Evolutionary conservation across 2,797 vertebrate genomes (phyloP).

Genomic region (Knipowitschia caucasica): DNA sequence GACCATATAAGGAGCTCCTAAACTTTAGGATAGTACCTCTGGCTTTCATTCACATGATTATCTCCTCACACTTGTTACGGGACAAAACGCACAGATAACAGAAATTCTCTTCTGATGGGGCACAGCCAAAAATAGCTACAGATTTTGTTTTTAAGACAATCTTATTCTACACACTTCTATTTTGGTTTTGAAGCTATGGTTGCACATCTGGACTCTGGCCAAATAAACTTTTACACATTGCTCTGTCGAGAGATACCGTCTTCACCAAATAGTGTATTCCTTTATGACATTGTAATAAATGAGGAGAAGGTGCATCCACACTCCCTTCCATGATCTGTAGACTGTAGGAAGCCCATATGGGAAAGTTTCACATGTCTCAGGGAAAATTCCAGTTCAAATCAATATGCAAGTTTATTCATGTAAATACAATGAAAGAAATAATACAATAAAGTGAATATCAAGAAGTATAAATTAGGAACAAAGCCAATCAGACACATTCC

Average conservation of each 20-base stretch:
- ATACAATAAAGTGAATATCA: neutral
- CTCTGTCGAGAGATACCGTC: slow-evolving; percentile 21
- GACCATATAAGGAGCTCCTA: slow-evolving; percentile 73
- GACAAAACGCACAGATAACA: slow-evolving; percentile 40
- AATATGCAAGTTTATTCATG: slow-evolving; percentile 26
- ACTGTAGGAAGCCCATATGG: slow-evolving; percentile 25
- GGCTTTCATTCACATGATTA: slow-evolving; percentile 27
- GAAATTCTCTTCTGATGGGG: slow-evolving; percentile 27
- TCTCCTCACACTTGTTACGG: slow-evolving; percentile 13
- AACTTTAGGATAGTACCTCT: slow-evolving; percentile 49
- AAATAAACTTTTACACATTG: slow-evolving; percentile 35
- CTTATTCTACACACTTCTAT: slow-evolving; percentile 17
- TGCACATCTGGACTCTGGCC: slow-evolving; percentile 27
- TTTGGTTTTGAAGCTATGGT: slow-evolving; percentile 18
- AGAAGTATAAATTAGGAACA: neutral
- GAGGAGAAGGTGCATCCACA: slow-evolving; percentile 33
- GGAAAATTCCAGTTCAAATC: slow-evolving; percentile 15
- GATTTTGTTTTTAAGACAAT: neutral
- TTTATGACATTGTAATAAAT: slow-evolving; percentile 31
- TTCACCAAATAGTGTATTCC: slow-evolving; percentile 40
- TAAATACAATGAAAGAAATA: slow-evolving; percentile 15
- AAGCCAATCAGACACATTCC: neutral
- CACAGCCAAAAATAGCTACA: slow-evolving; percentile 16
- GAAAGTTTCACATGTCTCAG: slow-evolving; percentile 10
- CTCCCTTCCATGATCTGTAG: slow-evolving; percentile 31